A percentile compares a stretch with the other conserved stretches of the same genome.
Conservation (phyloP, 2,113 vertebrate genomes). For the Bos taurus region ARS-UCD2.0 NC_037352.1:41475001-41475500, state of each 20-base stretch:
- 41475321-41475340: background rate
- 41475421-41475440: no score
- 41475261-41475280: rapidly evolving
- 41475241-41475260: background rate
- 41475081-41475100: rapidly evolving
- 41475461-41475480: background rate
- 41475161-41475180: background rate
- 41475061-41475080: background rate
- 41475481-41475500: background rate
- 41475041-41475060: background rate
- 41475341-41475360: background rate
- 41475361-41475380: background rate
- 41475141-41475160: slow-evolving; percentile 37
- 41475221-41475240: rapidly evolving
- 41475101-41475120: background rate
- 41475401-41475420: rapidly evolving
- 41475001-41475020: background rate
- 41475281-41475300: background rate
- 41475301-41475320: background rate
- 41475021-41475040: rapidly evolving
- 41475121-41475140: background rate
- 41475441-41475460: rapidly evolving
- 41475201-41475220: rapidly evolving
- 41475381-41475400: rapidly evolving
- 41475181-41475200: slow-evolving; percentile 58